Evolutionary conservation across 2,113 vertebrate genomes (phyloP).

Genomic region (Cyrtonyx montezumae): DNA sequence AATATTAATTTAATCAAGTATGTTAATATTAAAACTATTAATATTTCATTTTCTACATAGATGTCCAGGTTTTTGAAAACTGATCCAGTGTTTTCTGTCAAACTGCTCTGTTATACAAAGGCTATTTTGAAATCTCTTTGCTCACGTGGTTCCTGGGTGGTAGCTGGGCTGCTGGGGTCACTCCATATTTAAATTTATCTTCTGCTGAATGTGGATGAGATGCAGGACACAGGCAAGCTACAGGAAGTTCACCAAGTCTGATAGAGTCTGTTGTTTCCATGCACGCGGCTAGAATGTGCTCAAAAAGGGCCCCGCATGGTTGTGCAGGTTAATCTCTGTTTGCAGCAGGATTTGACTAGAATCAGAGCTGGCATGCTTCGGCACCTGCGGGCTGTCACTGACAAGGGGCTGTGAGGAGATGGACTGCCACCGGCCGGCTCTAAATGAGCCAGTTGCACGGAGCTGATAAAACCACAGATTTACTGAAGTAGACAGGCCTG

Average conservation of each 20-base stretch:
- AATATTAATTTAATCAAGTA: constrained; percentile 80
- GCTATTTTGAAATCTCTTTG: neutral
- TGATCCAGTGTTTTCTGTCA: constrained; percentile 54
- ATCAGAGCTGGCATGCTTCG: constrained; percentile 50
- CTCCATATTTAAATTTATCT: constrained; percentile 54
- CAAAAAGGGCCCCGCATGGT: neutral
- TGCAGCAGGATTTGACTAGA: constrained; percentile 60
- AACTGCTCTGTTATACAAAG: constrained; percentile 13
- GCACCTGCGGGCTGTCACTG: constrained; percentile 73
- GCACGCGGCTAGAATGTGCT: constrained; percentile 28
- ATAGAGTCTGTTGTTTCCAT: constrained; percentile 24
- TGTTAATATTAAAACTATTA: constrained; percentile 74
- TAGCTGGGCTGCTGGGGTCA: neutral
- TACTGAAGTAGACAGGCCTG: constrained; percentile 72
- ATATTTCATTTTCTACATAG: constrained; percentile 74
- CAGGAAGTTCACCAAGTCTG: constrained; percentile 57
- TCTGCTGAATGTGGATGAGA: constrained; percentile 61
- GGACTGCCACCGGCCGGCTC: constrained; percentile 63
- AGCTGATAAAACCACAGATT: constrained; percentile 78
- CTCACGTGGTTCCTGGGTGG: neutral
- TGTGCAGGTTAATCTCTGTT: constrained; percentile 72
- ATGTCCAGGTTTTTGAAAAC: constrained; percentile 64
- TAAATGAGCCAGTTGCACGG: constrained; percentile 73
- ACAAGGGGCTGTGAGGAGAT: constrained; percentile 72
- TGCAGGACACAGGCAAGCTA: neutral